phyloP scores from a whole-genome alignment of 2,888 invertebrate genomes.

The Hirtodrosophila confusa region DNA sequence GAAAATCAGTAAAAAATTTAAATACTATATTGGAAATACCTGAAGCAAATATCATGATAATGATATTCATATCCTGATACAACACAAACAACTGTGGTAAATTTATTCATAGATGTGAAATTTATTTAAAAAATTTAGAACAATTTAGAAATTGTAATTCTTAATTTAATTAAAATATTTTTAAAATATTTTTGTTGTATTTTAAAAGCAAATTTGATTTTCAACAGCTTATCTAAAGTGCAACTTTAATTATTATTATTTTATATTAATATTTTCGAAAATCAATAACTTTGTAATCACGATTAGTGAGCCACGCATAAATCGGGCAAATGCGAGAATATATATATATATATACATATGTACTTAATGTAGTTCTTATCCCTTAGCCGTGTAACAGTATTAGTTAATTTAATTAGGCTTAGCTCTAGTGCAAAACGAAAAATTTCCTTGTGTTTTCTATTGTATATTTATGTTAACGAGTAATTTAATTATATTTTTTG shows the following conservation, averaged over 20 bases:
- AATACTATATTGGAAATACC: no score
- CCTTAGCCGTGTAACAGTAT: slow-evolving; percentile 70
- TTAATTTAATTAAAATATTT: no score
- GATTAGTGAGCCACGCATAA: slow-evolving; percentile 17
- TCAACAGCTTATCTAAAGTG: neutral
- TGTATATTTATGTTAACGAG: slow-evolving; percentile 22
- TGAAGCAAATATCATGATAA: no score
- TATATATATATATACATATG: slow-evolving; percentile 28
- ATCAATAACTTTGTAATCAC: slow-evolving; percentile 1
- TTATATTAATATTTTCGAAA: no score
- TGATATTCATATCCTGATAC: no score
- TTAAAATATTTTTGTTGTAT: no score
- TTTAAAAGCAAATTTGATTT: no score
- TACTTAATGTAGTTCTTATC: slow-evolving; percentile 52
- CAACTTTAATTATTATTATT: neutral
- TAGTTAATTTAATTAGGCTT: slow-evolving; percentile 77
- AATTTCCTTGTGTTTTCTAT: slow-evolving; percentile 41
- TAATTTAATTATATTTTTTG: slow-evolving; percentile 20
- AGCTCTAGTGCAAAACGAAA: slow-evolving; percentile 49
- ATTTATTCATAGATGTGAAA: no score
- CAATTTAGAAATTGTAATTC: no score
- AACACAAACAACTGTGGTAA: no score
- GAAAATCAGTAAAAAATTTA: no score
- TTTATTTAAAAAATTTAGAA: no score
- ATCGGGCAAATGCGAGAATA: slow-evolving; percentile 10